Evolutionary conservation across 2,888 invertebrate genomes (phyloP).

Genomic region (Limenitis camilla): DNA sequence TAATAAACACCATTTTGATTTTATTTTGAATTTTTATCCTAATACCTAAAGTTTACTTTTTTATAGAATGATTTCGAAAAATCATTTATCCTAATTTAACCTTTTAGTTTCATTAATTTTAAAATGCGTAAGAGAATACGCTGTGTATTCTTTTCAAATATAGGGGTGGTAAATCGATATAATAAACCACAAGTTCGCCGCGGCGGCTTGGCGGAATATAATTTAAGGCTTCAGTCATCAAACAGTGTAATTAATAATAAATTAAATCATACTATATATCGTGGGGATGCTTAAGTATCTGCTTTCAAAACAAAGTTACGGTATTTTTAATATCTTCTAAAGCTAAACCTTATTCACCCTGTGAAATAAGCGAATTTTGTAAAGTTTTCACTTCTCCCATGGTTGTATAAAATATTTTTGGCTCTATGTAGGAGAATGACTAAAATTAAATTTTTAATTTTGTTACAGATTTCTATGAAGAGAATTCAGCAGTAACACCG

Average conservation of each 20-base stretch:
- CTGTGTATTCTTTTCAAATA: neutral
- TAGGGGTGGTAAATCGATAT: neutral
- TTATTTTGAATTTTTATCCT: too few relatives aligned
- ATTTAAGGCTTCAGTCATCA: conserved; percentile 13
- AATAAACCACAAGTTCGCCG: conserved; percentile 14
- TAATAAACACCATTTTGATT: conserved; percentile 24
- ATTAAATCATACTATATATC: too few relatives aligned
- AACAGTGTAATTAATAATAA: neutral
- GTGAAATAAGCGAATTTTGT: too few relatives aligned
- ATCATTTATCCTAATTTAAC: neutral
- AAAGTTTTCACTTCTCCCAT: too few relatives aligned
- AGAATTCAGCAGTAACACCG: conserved; percentile 39
- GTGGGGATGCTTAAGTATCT: too few relatives aligned
- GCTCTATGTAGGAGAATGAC: too few relatives aligned
- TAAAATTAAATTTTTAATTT: too few relatives aligned
- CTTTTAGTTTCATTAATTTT: neutral
- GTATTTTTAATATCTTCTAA: too few relatives aligned
- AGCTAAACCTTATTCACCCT: too few relatives aligned
- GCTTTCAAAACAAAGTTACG: too few relatives aligned
- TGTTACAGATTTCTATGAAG: conserved; percentile 53
- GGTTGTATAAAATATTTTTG: too few relatives aligned
- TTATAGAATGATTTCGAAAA: neutral
- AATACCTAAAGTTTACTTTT: too few relatives aligned
- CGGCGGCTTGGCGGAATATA: conserved; percentile 5
- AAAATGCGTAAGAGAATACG: neutral